Base-by-base conservation (phyloP, 1,140 invertebrate species). In the Caenorhabditis brenneri region DNA sequence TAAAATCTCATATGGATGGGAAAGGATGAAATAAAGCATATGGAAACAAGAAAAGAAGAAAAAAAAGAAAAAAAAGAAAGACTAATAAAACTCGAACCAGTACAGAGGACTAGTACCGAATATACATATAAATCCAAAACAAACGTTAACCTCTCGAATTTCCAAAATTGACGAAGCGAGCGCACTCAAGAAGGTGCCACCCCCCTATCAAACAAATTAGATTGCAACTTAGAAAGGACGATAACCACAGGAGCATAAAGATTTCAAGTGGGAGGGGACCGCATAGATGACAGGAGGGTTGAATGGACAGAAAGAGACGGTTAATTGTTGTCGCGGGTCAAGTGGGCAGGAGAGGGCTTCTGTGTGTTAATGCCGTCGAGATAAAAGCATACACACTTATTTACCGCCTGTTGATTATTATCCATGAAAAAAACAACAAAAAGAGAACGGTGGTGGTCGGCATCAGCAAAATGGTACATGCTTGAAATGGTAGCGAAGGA, bases 301-400 rank as follows among this genome's bases (percentile, higher is more conserved):
- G 19, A 36, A 46, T 33, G n/a, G 53, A n/a, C 19, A 29, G 60
- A 16, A 3, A 9, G 65, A 42, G 65, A 74, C 65, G 36, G 65
- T 74, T 74, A 74, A 74, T 74, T 74, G 65, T 74, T 74, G 65
- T 74, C 36, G 65, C 42, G 65, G 65, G 65, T 74, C 65, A 74
- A 74, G 65, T 74, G 65, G 65, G 22, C 5, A 6, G 39, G 5
- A 65, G 7, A 6, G 29, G 65, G 65, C 19, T 22, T 9, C 65
- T 42, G 65, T n/a, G n/a, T 74, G 65, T 74, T 74, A 74, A 74
- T 74, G 65, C 65, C 36, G 65, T 74, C n/a, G 65, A 74, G 65
- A 74, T 74, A 42, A 74, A 74, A 74, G 65, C 65, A 65, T 27
- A 65, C 65, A 74, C 65, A 36, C 65, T 74, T 74, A 33, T 74